Evolutionary conservation across 2,888 invertebrate genomes (phyloP).

Genomic region (Serripes groenlandicus): DNA sequence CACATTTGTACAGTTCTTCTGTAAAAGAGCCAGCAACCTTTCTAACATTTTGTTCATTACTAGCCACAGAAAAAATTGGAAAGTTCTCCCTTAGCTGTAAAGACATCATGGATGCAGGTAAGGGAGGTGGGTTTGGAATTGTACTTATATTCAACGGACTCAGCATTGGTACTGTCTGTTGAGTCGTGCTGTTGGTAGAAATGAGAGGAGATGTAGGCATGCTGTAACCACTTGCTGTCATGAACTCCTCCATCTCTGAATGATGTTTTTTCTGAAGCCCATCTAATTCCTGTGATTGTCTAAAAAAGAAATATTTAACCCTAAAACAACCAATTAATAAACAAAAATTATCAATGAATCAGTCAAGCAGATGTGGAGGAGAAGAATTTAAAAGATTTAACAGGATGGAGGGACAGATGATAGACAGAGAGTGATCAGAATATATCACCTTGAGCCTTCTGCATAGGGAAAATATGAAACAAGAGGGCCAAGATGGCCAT

Average conservation of each 20-base stretch:
- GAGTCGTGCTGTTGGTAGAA: conserved; percentile 51
- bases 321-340: no score
- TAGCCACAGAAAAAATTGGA: conserved; percentile 51
- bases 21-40: conserved; percentile 51
- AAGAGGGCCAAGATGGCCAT: no score
- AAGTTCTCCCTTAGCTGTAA: conserved; percentile 50
- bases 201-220: conserved; percentile 68
- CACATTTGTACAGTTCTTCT: conserved; percentile 58
- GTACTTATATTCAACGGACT: conserved; percentile 67
- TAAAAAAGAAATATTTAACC: no score
- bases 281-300: conserved; percentile 75
- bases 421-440: no score
- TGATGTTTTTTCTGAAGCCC: conserved; percentile 71
- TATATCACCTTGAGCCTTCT: no score
- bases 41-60: conserved; percentile 30
- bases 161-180: conserved; percentile 64
- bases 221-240: conserved; percentile 67
- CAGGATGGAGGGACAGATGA: no score
- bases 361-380: no score
- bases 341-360: no score
- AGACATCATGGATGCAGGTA: conserved; percentile 64
- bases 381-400: no score
- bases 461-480: no score
- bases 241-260: conserved; percentile 73
- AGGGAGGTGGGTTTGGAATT: conserved; percentile 69